Base-by-base conservation (phyloP, 2,888 invertebrate species). In the Micropterix aruncella region DNA sequence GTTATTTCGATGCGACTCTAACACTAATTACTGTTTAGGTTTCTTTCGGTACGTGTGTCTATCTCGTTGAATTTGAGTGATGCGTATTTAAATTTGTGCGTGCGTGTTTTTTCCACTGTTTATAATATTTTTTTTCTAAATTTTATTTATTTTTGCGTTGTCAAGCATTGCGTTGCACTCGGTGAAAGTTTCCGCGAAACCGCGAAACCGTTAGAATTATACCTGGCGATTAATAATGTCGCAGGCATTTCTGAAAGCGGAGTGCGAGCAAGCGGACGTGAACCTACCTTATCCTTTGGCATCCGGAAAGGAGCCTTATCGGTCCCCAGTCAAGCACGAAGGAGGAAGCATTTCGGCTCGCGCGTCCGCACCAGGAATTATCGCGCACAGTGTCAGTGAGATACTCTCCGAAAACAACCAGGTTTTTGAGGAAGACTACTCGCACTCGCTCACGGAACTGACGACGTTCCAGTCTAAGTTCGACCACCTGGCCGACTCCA, bases 361-460 rank as follows among this genome's bases (percentile, higher is more conserved):
- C n/a, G n/a, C n/a, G n/a, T 43, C 14, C 9, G 14, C n/a, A 40
- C 3, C n/a, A 42, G 44, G 38, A 42, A 45, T 4, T 27, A 41
- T 14, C 41, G 65, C 70, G 2, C 70, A 69, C 50, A 64, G 63
- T 36, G 68, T 69, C 27, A 62, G 64, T 55, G 63, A 67, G 45
- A 68, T 70, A 48, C 52, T 70, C 19, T 61, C 68, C 18, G 46
- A 19, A 3, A 45, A 41, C 18, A 46, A 40, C 16, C 41, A 41
- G 19, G 12, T 41, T 3, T 16, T 15, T 14, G 44, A 18, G 27
- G 68, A 67, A 40, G 58, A 60, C 40, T 55, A 55, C 1, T 60
- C 49, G 45, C 67, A 62, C 19, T 61, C 55, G 19, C 56, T 63
- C n/a, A 53, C 62, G 2, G 54, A 65, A 46, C 58, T 62, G 19